These are phyloP conservation scores for Nesidiocoris tenuis DNA, from an alignment of 2,888 invertebrate species.

Conservation along the genomic window DNA sequence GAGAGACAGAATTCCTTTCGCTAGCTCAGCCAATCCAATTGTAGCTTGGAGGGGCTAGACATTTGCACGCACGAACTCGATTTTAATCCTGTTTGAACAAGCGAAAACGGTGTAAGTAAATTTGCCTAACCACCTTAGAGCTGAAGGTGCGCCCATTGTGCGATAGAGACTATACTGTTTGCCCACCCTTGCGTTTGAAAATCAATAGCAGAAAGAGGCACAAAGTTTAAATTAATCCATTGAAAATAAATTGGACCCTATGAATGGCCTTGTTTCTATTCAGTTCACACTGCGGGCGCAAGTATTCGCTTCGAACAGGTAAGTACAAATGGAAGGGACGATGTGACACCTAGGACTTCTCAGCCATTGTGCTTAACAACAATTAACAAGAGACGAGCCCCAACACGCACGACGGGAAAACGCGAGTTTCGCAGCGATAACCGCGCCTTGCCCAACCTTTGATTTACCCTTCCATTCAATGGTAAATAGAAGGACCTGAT, in stretches of 20 bases:
- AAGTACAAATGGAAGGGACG: not conserved
- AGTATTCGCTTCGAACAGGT: not conserved
- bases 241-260: not conserved
- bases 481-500: slow-evolving; percentile 11
- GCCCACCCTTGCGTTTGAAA: not conserved
- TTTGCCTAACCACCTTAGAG: not conserved
- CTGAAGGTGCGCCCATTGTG: not conserved
- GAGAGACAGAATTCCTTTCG: no score
- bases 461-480: slow-evolving; percentile 40
- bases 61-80: not conserved
- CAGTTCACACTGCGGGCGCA: not conserved
- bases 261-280: not conserved
- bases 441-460: slow-evolving; percentile 24
- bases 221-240: not conserved
- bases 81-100: not conserved
- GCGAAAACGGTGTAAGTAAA: not conserved
- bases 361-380: not conserved
- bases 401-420: not conserved
- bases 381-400: not conserved
- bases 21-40: no score
- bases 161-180: not conserved
- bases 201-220: not conserved
- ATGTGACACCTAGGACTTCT: not conserved
- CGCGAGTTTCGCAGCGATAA: not conserved
- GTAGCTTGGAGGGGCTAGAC: not conserved